Evolutionary conservation across 2,797 vertebrate genomes (phyloP), one percentile per base, ranked within the genome.

Genomic region (Pseudomugil gertrudae): DNA sequence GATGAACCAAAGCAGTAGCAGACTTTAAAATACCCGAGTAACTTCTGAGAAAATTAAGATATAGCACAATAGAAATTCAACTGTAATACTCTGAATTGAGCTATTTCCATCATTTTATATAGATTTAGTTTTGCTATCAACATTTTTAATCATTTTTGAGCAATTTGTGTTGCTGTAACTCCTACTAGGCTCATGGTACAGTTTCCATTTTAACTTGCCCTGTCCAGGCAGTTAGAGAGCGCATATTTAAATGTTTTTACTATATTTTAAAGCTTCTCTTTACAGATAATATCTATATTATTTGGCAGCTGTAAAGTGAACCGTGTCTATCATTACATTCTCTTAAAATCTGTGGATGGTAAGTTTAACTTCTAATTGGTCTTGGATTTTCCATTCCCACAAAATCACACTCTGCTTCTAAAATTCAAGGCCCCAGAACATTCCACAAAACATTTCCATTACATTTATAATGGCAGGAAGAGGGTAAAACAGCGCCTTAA

Each of bases 301-400:
- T 40, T 57, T 52, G 47, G 62, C 67, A 36, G 61, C 75, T 75
- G 55, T 64, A 74, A 62, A 69, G 66, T 80, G 79, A 67, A 66
- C 70, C 65, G 77, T 3, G 67, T 69, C 85, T 86, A 45, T 87
- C 81, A 84, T 90, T 87, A 83, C 66, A 75, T 76, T 78, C 63
- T 56, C 69, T 66, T 78, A 65, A 82, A 85, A 69, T 56, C 29
- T 33, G 50, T 66, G 57, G 55, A 36, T 70, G 60, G 35, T 74
- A 79, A 74, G 50, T 52, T 66, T 57, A 62, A 74, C 61, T 62
- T 14, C 68, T 62, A 67, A 76, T 80, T 80, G 64, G 62, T 70
- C 78, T 52, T 67, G 38, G 45, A 69, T 59, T 87, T 89, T 89
- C 79, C 82, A 74, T 80, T 78, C 67, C 57, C 52, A 43, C 36